Evolutionary conservation across 2,113 vertebrate genomes (phyloP).

Genomic region (Microtus montanus): DNA sequence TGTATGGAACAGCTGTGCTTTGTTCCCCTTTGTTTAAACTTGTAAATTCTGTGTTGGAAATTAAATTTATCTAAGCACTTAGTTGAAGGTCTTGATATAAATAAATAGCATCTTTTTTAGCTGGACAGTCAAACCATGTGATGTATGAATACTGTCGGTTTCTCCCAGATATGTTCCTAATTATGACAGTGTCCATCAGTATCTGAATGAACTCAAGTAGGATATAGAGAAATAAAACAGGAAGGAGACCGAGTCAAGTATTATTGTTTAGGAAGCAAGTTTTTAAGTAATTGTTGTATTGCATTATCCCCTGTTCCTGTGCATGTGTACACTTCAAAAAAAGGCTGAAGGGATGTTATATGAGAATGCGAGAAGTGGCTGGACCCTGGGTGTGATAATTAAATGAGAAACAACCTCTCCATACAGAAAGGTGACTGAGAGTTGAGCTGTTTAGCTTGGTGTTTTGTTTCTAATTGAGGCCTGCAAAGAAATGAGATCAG

Average conservation of each 20-base stretch:
- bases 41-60: constrained; percentile 56
- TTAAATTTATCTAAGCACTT: constrained; percentile 6
- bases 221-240: constrained; percentile 2
- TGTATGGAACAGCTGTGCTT: not conserved
- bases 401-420: not conserved
- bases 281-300: constrained; percentile 4
- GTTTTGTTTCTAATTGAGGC: not conserved
- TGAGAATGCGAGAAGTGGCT: not conserved
- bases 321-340: not conserved
- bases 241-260: not conserved
- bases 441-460: not conserved
- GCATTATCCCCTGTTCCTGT: not conserved
- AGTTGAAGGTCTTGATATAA: constrained; percentile 35
- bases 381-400: not conserved
- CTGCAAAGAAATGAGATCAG: not conserved
- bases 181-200: not conserved
- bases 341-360: not conserved
- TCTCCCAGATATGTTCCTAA: not conserved
- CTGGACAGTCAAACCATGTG: not conserved
- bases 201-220: not conserved
- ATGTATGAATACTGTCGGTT: not conserved
- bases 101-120: constrained; percentile 18
- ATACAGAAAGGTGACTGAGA: rapidly evolving
- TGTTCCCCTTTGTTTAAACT: constrained; percentile 23
- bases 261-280: constrained; percentile 9